These are phyloP conservation scores for Myiotriccus ornatus DNA, from an alignment of 2,797 vertebrate species.

Conservation along the genomic window DNA sequence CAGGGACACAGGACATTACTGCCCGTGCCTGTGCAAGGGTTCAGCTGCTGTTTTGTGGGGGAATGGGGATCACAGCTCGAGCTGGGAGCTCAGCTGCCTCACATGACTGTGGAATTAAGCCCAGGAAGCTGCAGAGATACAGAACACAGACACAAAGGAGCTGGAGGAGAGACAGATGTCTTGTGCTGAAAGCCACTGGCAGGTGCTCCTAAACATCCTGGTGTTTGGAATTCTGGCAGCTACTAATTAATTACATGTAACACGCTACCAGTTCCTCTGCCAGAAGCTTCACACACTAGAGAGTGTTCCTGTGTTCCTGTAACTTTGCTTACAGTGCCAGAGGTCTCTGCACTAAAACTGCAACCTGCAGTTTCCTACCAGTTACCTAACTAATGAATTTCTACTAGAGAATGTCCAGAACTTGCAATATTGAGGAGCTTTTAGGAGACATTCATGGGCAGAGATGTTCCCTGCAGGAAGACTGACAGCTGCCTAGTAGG, in stretches of 20 bases:
- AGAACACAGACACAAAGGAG: background rate
- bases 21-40: background rate
- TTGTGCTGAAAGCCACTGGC: constrained; percentile 33
- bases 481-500: background rate
- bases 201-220: constrained; percentile 37
- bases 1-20: background rate
- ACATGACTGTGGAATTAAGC: background rate
- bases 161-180: constrained; percentile 4
- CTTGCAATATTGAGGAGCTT: background rate
- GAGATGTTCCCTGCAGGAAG: background rate
- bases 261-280: background rate
- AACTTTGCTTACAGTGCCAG: background rate
- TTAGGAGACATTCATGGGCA: background rate
- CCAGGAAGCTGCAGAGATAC: background rate
- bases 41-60: background rate
- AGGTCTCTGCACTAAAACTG: background rate
- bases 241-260: background rate
- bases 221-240: background rate
- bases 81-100: background rate
- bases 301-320: background rate
- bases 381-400: background rate
- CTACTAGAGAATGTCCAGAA: background rate
- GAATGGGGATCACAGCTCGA: background rate
- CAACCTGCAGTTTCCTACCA: background rate
- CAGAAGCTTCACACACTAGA: background rate